phyloP scores from a whole-genome alignment of 2,113 vertebrate species.

The Steatornis caripensis region DNA sequence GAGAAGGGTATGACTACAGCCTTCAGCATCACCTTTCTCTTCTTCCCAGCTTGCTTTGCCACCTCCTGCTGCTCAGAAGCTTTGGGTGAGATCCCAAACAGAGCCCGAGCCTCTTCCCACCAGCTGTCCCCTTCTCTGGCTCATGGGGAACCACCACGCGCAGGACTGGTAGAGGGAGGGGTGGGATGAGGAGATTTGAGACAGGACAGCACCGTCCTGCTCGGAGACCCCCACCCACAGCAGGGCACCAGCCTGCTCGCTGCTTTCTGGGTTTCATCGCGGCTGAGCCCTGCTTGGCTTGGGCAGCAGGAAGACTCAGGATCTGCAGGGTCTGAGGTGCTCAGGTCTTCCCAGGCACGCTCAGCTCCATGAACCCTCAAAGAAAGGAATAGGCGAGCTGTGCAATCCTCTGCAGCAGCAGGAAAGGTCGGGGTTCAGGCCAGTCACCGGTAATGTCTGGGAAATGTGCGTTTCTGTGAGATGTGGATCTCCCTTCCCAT shows the following conservation, averaged over 20 bases:
- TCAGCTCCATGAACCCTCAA: not conserved
- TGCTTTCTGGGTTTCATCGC: not conserved
- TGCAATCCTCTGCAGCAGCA: not conserved
- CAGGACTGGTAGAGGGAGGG: not conserved
- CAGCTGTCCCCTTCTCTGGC: not conserved
- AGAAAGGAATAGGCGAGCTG: not conserved
- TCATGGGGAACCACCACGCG: not conserved
- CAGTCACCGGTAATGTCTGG: not conserved
- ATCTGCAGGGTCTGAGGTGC: not conserved
- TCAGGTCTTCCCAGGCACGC: fast-evolving
- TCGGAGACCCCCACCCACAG: fast-evolving
- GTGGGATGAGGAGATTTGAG: not conserved
- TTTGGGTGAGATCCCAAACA: not conserved
- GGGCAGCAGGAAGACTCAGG: not conserved
- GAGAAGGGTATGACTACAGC: not conserved
- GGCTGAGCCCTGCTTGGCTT: not conserved
- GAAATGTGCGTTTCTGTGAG: fast-evolving
- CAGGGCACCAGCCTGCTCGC: not conserved
- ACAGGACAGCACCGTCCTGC: fast-evolving
- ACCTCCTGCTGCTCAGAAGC: not conserved
- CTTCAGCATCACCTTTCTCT: not conserved
- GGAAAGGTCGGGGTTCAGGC: not conserved
- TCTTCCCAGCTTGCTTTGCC: not conserved
- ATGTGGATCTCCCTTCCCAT: not conserved
- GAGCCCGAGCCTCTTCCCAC: not conserved